Evolutionary conservation across 2,888 invertebrate species (phyloP), one percentile per base, ranked within the genome.

Genomic region (Ryuthela nishihirai): DNA sequence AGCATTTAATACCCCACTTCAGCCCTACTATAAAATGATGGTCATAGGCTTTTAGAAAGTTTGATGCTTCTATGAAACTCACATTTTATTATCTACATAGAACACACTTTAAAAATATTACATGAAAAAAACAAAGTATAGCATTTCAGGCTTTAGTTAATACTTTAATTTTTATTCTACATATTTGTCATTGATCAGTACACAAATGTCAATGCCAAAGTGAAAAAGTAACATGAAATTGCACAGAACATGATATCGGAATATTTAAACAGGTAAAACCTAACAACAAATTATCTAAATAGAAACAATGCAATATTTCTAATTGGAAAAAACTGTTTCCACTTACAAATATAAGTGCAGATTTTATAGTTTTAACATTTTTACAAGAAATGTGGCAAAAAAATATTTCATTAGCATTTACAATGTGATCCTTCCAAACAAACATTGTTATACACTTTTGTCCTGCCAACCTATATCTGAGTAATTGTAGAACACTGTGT

Each of bases 171-270:
- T 59, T 59, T 53, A 53, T 59, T 53, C 59, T 59, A 59, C 59
- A 59, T 43, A 29, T 43, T 34, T 38, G 48, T 53, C 47, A 54
- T 45, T 35, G 40, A 59, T 59, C 46, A 48, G 53, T 53, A 53
- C 53, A 59, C 21, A 36, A n/a, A 39, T 38, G 49, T 43, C 48
- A 58, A 47, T 32, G 20, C 24, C 39, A 53, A 58, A 50, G 46
- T 58, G 52, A 38, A 59, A 59, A 59, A 59, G 42, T 59, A 59
- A 59, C 59, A 53, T 48, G 39, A 48, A 59, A 59, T 59, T 59
- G 59, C 59, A 59, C 59, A 59, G 36, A 32, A n/a, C 40, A 47
- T 47, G 40, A 18, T 40, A 23, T 47, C 24, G 48, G 32, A 53
- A 53, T 35, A 43, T 36, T 53, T 43, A 26, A 53, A 48, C 41